Percentiles rank a stretch among this genome's conserved stretches.
Evolutionary conservation across 2,113 vertebrate genomes (phyloP).

Genomic region (Brachyhypopomus occidentalis): DNA sequence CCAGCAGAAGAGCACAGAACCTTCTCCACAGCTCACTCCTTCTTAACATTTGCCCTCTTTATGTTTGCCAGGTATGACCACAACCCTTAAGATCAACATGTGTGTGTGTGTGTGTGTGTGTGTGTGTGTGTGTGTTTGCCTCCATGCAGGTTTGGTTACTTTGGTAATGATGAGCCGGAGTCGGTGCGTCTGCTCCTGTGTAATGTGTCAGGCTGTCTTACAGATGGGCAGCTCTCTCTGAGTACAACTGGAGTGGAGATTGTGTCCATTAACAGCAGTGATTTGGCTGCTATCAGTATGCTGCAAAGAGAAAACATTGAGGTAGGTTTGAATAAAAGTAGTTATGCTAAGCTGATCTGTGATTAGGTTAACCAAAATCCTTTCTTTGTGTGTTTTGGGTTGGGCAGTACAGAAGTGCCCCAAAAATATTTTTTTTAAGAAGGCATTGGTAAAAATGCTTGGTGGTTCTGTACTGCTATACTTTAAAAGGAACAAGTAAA

Average conservation of each 20-base stretch:
- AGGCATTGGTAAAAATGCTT: too few species aligned
- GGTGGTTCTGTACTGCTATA: too few species aligned
- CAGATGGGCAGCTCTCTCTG: slow-evolving; percentile 82
- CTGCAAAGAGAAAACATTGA: slow-evolving; percentile 79
- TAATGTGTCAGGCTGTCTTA: slow-evolving; percentile 85
- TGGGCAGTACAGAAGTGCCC: too few species aligned
- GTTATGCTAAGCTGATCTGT: too few species aligned
- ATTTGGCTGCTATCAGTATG: slow-evolving; percentile 75
- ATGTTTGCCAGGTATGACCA: not conserved
- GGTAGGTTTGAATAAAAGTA: slow-evolving; percentile 66
- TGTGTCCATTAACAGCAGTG: slow-evolving; percentile 79
- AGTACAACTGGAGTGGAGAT: slow-evolving; percentile 80
- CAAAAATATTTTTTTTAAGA: too few species aligned
- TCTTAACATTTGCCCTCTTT: not conserved
- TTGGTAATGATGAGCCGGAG: slow-evolving; percentile 79
- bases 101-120: not conserved
- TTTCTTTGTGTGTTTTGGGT: too few species aligned
- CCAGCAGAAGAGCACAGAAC: too few species aligned
- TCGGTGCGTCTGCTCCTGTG: slow-evolving; percentile 84
- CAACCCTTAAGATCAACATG: slow-evolving; percentile 1
- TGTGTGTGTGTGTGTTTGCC: slow-evolving; percentile 1
- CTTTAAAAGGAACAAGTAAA: too few species aligned
- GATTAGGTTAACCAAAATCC: too few species aligned
- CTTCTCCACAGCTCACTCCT: not conserved
- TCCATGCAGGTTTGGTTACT: slow-evolving; percentile 87